phyloP scores from a whole-genome alignment of 2,888 invertebrate genomes.

The Nomada flava region DNA sequence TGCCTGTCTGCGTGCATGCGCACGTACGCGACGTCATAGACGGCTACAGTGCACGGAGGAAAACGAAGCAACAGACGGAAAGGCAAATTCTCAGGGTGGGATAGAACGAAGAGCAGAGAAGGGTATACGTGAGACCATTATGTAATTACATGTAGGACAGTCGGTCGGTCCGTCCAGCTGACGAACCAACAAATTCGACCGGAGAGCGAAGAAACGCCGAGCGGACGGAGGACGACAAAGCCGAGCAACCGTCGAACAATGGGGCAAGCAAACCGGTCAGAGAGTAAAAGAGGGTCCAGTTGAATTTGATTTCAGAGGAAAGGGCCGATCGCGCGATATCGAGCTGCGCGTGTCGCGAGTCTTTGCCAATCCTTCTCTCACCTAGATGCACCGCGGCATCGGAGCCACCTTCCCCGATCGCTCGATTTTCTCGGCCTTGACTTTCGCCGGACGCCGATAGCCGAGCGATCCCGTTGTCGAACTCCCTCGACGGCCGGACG shows the following conservation, averaged over 20 bases:
- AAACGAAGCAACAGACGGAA: slow-evolving; percentile 48
- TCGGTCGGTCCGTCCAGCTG: slow-evolving; percentile 65
- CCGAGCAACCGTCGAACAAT: slow-evolving; percentile 2
- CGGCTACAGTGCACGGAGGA: slow-evolving; percentile 29
- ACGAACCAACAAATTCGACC: slow-evolving; percentile 37
- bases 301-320: slow-evolving; percentile 82
- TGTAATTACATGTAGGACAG: slow-evolving; percentile 80
- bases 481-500: neutral
- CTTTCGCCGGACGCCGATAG: too few species aligned
- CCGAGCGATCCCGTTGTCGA: neutral
- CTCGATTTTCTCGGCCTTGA: neutral
- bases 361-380: neutral
- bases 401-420: slow-evolving; percentile 1
- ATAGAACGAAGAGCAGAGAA: slow-evolving; percentile 39
- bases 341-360: slow-evolving; percentile 66
- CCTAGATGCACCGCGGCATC: neutral
- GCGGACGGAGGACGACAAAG: slow-evolving; percentile 31
- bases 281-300: slow-evolving; percentile 61
- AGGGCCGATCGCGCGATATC: slow-evolving; percentile 83
- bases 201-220: slow-evolving; percentile 34
- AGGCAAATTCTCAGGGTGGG: slow-evolving; percentile 56
- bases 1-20: slow-evolving; percentile 23
- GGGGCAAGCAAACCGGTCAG: slow-evolving; percentile 11
- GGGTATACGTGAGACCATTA: slow-evolving; percentile 79
- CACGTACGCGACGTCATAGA: slow-evolving; percentile 37